Conservation (phyloP, 2,113 vertebrate species). For the Dissostichus mawsoni region DNA sequence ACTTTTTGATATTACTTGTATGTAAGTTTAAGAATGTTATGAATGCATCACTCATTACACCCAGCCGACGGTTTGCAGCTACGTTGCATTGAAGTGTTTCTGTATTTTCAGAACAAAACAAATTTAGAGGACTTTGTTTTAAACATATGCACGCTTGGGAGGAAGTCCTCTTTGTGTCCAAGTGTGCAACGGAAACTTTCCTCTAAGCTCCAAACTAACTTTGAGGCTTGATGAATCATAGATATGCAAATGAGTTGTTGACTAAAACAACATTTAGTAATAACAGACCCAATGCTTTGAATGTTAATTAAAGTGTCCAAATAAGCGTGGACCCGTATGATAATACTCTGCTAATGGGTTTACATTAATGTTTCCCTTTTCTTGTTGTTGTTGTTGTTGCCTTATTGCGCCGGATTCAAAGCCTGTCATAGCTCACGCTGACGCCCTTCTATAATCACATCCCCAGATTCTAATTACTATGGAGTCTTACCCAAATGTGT, state of each 20-base stretch:
- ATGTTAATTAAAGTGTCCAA: conserved; percentile 54
- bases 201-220: background rate
- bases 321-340: conserved; percentile 26
- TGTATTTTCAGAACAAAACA: too few relatives aligned
- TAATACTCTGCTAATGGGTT: conserved; percentile 54
- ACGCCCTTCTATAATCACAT: conserved; percentile 59
- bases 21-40: too few relatives aligned
- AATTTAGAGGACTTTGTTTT: too few relatives aligned
- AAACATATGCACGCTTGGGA: too few relatives aligned
- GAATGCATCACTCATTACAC: too few relatives aligned
- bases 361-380: conserved; percentile 48
- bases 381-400: conserved; percentile 50
- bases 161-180: too few relatives aligned
- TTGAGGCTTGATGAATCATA: conserved; percentile 9
- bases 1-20: too few relatives aligned
- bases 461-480: conserved; percentile 69
- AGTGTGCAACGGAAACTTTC: background rate
- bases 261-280: conserved; percentile 20
- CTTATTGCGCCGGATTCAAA: conserved; percentile 43
- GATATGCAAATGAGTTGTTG: conserved; percentile 14
- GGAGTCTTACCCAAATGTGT: conserved; percentile 64
- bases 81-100: too few relatives aligned
- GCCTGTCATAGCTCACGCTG: conserved; percentile 50
- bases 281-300: conserved; percentile 30
- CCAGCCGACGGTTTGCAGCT: too few relatives aligned